Evolutionary conservation across 2,888 invertebrate species (phyloP), one percentile per base, ranked within the genome.

Genomic region (Apotomis capreana): DNA sequence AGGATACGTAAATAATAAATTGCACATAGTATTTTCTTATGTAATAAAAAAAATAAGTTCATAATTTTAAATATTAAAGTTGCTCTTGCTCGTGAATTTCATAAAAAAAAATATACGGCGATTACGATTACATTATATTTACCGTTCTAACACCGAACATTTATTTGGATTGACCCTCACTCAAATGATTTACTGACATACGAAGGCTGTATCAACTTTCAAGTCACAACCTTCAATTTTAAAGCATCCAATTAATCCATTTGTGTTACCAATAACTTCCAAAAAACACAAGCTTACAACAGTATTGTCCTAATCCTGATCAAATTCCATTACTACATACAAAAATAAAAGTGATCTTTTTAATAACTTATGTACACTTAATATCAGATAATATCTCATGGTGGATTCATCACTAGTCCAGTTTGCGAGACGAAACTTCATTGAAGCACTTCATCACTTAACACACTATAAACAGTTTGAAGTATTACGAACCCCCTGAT

Each of bases 141-240:
- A 26, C 26, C 26, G 26, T 8, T 60, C 36, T 51, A 61, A 26
- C 61, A 54, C 26, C 6, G 40, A 15, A 65, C 46, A 36, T 65
- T 36, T 8, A 57, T 26, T 57, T 5, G 8, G 26, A 54, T 37
- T 5, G 13, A 46, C 12, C 12, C 5, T 49, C 3, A 15, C 26
- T 44, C 0, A 44, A 44, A 8, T 44, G 0, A 49, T 15, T 15
- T 13, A 15, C 13, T 54, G 6, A 40, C 40, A 40, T 6, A 54
- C 13, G 54, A 54, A 15, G 15, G 13, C 54, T 81, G 79, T 40
- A 6, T 40, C 49, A 9, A 26, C 26, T 26, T 26, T 26, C 26
- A 49, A 49, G 81, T 90, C 90, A 90, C 90, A 90, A 90, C 90
- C 90, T 78, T 81, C 75, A 76, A 77, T 81, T 78, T 85, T 87